These are phyloP conservation scores for Laticauda colubrina DNA, from an alignment of 2,113 vertebrate genomes.

Conservation along the genomic window DNA sequence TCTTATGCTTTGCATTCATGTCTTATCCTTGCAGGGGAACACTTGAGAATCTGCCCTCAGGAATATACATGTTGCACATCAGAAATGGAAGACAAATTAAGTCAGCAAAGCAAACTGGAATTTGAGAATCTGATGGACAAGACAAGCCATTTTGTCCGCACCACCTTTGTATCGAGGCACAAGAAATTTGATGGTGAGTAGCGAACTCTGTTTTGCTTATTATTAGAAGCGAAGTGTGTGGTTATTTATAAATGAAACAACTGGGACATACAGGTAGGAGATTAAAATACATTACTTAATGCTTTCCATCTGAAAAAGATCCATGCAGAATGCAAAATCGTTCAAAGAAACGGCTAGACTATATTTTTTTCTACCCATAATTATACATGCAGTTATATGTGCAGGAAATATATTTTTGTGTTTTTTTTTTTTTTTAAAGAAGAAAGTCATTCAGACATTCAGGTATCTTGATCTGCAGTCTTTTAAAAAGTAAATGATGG, in stretches of 20 bases:
- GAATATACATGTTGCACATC: slow-evolving; percentile 90
- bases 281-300: neutral
- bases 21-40: slow-evolving; percentile 76
- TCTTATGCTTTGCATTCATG: neutral
- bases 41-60: slow-evolving; percentile 87
- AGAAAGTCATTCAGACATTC: neutral
- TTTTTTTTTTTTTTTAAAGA: neutral
- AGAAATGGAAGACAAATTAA: slow-evolving; percentile 90
- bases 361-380: neutral
- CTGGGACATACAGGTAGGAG: neutral
- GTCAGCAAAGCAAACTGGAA: slow-evolving; percentile 88
- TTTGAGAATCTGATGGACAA: slow-evolving; percentile 88
- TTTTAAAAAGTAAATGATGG: neutral
- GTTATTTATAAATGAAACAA: neutral
- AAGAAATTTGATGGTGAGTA: slow-evolving; percentile 93
- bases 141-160: slow-evolving; percentile 87
- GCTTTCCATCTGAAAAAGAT: neutral
- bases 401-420: neutral
- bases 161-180: slow-evolving; percentile 87
- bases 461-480: neutral
- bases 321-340: neutral
- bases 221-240: neutral
- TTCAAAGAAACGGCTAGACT: neutral
- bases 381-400: neutral
- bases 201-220: slow-evolving; percentile 7